Evolutionary conservation across 2,888 invertebrate species (phyloP).

Genomic region (Leptinotarsa peninsularis): DNA sequence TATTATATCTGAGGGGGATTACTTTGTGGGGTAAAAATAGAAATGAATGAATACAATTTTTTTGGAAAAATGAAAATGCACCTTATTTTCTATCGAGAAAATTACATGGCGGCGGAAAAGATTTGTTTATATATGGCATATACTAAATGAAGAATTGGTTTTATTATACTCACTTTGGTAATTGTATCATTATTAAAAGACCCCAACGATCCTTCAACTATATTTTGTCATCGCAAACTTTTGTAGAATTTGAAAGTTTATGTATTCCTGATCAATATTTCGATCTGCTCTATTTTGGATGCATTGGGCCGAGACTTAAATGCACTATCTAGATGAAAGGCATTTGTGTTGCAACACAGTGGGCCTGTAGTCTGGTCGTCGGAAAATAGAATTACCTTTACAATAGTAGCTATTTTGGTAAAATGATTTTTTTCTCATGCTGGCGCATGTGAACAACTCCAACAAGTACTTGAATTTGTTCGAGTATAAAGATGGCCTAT

Average conservation of each 20-base stretch:
- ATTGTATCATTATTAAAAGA: background rate
- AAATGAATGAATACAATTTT: too few relatives aligned
- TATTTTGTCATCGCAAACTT: background rate
- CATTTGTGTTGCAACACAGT: constrained; percentile 8
- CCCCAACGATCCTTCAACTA: background rate
- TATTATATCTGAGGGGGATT: too few relatives aligned
- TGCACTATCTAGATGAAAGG: constrained; percentile 12
- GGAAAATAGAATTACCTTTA: constrained; percentile 22
- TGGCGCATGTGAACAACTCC: constrained; percentile 24
- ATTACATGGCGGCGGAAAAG: too few relatives aligned
- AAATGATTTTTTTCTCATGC: constrained; percentile 12
- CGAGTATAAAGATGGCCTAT: constrained; percentile 2
- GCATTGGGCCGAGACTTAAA: background rate
- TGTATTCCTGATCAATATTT: constrained; percentile 1
- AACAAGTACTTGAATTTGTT: constrained; percentile 10
- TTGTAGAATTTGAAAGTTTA: background rate
- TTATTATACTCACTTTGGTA: background rate
- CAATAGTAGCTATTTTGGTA: constrained; percentile 22
- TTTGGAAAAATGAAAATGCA: too few relatives aligned
- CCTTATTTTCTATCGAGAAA: too few relatives aligned
- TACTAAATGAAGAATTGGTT: too few relatives aligned
- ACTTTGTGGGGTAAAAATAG: too few relatives aligned
- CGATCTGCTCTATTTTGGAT: constrained; percentile 2
- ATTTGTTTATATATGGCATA: too few relatives aligned
- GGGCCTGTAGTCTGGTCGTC: constrained; percentile 5